Evolutionary conservation across 2,113 vertebrate genomes (phyloP).

Genomic region (Plestiodon gilberti): DNA sequence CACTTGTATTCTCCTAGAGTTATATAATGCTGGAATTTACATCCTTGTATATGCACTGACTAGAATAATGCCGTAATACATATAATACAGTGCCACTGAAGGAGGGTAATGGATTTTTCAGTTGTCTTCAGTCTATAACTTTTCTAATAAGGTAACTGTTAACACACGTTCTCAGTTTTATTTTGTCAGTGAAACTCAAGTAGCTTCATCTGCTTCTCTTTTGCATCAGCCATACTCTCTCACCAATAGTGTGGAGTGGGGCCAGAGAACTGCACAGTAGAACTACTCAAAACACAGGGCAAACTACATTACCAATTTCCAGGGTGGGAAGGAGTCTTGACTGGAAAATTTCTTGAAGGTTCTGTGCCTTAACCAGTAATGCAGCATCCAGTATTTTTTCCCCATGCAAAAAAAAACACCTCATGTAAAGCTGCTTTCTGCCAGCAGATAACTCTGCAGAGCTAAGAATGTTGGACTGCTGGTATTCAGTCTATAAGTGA

Average conservation of each 20-base stretch:
- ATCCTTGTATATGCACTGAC: neutral
- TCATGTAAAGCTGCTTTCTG: rapidly evolving
- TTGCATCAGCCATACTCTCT: neutral
- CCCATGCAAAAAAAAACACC: rapidly evolving
- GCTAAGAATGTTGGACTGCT: rapidly evolving
- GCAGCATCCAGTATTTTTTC: neutral
- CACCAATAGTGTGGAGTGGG: neutral
- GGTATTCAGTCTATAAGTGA: rapidly evolving
- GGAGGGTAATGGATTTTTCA: neutral
- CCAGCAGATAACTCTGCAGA: rapidly evolving
- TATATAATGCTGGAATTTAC: neutral
- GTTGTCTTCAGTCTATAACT: neutral
- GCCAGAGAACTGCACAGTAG: neutral
- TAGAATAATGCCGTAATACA: too few relatives aligned
- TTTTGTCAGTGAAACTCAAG: neutral
- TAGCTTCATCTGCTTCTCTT: rapidly evolving
- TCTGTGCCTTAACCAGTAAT: neutral
- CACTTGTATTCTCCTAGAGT: neutral
- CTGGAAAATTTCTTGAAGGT: neutral
- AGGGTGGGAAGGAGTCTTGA: too few relatives aligned
- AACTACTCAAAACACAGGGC: neutral
- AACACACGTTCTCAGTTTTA: neutral
- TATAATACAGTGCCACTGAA: neutral
- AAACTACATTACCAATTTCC: neutral
- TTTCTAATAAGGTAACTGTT: neutral